Percentiles rank a stretch among this genome's conserved stretches.
Evolutionary conservation across 2,797 vertebrate genomes (phyloP).

Genomic region (Sylvia borin): DNA sequence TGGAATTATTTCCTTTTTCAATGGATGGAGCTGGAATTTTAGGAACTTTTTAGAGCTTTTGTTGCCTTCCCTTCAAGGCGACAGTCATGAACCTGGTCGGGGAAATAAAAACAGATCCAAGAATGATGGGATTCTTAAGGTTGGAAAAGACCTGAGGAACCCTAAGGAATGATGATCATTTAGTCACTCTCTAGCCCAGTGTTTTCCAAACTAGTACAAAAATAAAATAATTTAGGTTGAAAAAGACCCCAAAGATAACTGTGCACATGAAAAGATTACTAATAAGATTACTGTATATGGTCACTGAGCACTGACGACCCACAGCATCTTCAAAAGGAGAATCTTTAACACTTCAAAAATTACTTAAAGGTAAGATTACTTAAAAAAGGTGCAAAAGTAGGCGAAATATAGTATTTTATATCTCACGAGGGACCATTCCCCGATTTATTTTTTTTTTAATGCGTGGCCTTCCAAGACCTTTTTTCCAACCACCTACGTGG

Average conservation of each 20-base stretch:
- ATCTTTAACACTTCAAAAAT: neutral
- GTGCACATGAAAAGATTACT: neutral
- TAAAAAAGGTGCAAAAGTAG: fast-evolving
- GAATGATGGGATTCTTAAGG: neutral
- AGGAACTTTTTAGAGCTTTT: neutral
- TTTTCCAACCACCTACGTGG: fast-evolving
- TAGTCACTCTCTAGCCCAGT: neutral
- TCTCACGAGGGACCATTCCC: neutral
- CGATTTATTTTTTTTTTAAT: neutral
- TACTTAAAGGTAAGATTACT: neutral
- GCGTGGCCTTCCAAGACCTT: neutral
- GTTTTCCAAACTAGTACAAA: neutral
- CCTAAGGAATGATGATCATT: fast-evolving
- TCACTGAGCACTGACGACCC: neutral
- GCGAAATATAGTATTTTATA: fast-evolving
- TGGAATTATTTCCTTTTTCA: neutral
- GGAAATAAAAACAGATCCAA: neutral
- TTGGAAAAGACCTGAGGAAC: neutral
- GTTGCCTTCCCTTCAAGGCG: fast-evolving
- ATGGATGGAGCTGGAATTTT: neutral
- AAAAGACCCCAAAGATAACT: neutral
- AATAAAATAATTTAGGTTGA: neutral
- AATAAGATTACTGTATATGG: neutral
- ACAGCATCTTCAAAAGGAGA: neutral
- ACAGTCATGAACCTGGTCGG: neutral